These are phyloP conservation scores for Chelmon rostratus DNA, from an alignment of 2,797 vertebrate species.

Conservation along the genomic window DNA sequence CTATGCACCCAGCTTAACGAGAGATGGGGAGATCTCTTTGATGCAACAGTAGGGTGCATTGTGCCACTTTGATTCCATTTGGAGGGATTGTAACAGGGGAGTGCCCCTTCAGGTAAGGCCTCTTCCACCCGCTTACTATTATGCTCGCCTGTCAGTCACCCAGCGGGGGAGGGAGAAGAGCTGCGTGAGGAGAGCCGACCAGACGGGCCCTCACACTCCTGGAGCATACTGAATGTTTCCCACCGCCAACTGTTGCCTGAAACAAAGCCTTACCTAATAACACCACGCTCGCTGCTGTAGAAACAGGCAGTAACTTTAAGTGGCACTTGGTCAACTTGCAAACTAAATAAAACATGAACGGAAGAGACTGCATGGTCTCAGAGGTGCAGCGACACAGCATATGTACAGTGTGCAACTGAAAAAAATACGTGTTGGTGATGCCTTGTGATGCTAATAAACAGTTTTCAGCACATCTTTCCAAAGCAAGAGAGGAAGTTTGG, in stretches of 20 bases:
- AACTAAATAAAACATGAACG: constrained; percentile 36
- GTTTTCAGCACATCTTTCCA: neutral
- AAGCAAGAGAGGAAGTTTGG: constrained; percentile 4
- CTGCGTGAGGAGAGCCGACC: constrained; percentile 55
- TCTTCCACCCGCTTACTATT: constrained; percentile 66
- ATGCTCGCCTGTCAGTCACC: constrained; percentile 73
- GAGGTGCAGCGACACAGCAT: neutral
- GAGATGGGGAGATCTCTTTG: constrained; percentile 76
- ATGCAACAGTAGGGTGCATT: constrained; percentile 79
- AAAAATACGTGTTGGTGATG: neutral
- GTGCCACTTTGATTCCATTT: constrained; percentile 83
- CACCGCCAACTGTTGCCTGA: constrained; percentile 14
- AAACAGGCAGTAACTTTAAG: constrained; percentile 19
- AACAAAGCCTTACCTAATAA: constrained; percentile 41
- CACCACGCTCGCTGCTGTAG: neutral
- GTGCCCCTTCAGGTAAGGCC: constrained; percentile 74
- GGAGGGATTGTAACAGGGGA: constrained; percentile 70
- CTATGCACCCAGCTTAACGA: constrained; percentile 73
- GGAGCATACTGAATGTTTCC: constrained; percentile 57
- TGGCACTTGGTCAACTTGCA: constrained; percentile 21
- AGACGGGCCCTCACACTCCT: constrained; percentile 46
- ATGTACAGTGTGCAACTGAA: neutral
- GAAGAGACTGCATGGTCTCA: neutral
- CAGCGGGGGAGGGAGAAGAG: constrained; percentile 62
- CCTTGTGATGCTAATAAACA: neutral